Evolutionary conservation across 2,797 vertebrate genomes (phyloP).

Genomic region (Perodicticus potto): DNA sequence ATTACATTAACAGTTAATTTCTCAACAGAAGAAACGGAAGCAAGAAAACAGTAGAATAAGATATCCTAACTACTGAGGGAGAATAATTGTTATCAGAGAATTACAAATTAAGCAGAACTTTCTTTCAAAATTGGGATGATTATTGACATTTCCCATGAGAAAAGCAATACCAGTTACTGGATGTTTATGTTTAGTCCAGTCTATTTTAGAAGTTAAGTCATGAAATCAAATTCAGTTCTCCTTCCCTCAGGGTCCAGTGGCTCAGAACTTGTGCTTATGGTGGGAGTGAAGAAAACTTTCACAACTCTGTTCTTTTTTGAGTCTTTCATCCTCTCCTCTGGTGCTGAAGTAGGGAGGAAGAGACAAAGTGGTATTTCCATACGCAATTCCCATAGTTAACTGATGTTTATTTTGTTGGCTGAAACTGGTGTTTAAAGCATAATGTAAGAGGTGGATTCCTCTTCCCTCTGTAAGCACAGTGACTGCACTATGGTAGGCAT

Average conservation of each 20-base stretch:
- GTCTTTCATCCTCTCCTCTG: neutral
- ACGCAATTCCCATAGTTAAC: neutral
- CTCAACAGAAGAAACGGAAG: neutral
- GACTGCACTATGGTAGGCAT: neutral
- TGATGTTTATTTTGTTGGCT: neutral
- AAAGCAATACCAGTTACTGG: neutral
- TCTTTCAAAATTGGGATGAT: neutral
- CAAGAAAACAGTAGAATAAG: neutral
- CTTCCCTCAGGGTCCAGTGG: neutral
- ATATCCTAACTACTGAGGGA: neutral
- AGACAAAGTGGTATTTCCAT: neutral
- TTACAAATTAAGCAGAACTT: neutral
- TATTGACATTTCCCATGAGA: neutral
- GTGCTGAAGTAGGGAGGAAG: neutral
- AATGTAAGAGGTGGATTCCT: neutral
- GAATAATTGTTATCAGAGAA: neutral
- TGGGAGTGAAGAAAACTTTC: neutral
- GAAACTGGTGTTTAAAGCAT: neutral
- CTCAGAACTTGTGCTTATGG: neutral
- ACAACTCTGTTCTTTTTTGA: neutral
- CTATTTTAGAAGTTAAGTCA: neutral
- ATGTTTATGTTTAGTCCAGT: neutral
- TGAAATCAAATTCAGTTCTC: neutral
- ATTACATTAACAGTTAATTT: neutral
- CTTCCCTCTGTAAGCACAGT: neutral